phyloP scores from a whole-genome alignment of 2,113 vertebrate species.

The Gorsachius goisagi region DNA sequence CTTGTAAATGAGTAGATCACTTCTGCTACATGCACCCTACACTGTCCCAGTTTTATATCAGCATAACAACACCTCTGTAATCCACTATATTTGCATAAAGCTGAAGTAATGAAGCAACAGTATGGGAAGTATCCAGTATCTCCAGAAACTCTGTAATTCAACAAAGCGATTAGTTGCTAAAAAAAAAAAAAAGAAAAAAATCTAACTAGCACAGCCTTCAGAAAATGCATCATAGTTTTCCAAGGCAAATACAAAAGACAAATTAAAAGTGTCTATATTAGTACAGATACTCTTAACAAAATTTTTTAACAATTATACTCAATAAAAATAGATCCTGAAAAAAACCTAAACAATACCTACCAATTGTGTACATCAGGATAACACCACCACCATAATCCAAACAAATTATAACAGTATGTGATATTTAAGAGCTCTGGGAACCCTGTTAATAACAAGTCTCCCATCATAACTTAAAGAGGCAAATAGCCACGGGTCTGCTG shows the following conservation, averaged over 20 bases:
- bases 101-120: not conserved
- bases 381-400: slow-evolving; percentile 33
- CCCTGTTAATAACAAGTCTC: slow-evolving; percentile 95
- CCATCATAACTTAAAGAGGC: slow-evolving; percentile 97
- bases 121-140: not conserved
- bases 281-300: not conserved
- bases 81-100: not conserved
- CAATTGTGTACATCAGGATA: slow-evolving; percentile 39
- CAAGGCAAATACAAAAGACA: not conserved
- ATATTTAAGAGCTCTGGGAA: slow-evolving; percentile 94
- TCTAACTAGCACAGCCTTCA: not conserved
- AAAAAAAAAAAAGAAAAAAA: not conserved
- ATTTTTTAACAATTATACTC: slow-evolving; percentile 44
- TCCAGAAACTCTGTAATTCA: not conserved
- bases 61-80: not conserved
- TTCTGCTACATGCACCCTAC: not conserved
- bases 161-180: not conserved
- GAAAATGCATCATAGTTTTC: not conserved
- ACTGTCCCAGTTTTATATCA: not conserved
- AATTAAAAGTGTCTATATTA: not conserved
- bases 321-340: slow-evolving; percentile 37
- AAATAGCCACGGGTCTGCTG: slow-evolving; percentile 96
- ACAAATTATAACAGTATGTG: slow-evolving; percentile 84
- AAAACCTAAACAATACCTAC: slow-evolving; percentile 56
- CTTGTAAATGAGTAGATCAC: not conserved